Evolutionary conservation across 2,113 vertebrate genomes (phyloP).

Genomic region (Abramis brama): DNA sequence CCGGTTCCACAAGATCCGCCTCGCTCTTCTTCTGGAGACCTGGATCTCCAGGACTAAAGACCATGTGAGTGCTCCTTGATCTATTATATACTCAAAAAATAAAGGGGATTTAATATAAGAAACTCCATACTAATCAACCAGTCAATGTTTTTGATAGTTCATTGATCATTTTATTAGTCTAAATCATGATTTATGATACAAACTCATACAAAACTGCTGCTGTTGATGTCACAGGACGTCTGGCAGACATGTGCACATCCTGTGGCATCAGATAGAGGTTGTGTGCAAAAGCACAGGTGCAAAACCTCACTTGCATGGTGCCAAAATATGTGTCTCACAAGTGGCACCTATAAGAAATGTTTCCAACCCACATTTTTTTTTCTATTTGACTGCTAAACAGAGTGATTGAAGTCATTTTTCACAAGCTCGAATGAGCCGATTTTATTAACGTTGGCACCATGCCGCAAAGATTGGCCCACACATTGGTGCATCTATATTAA

Average conservation of each 20-base stretch:
- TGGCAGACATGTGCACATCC: conserved; percentile 10
- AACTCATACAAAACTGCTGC: neutral
- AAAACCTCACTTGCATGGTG: neutral
- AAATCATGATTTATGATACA: neutral
- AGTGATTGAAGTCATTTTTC: neutral
- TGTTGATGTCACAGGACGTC: conserved; percentile 3
- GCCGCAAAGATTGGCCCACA: neutral
- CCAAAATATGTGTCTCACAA: neutral
- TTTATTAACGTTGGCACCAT: neutral
- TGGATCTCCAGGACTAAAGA: conserved; percentile 87
- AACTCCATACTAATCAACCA: neutral
- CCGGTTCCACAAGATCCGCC: conserved; percentile 84
- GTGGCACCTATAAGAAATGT: neutral
- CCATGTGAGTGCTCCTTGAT: conserved; percentile 77
- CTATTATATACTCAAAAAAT: neutral
- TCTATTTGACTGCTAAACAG: neutral
- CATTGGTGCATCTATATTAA: neutral
- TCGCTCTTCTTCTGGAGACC: conserved; percentile 86
- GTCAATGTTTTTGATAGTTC: neutral
- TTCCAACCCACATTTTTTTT: neutral
- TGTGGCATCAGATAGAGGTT: neutral
- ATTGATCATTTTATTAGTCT: neutral
- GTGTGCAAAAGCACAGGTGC: conserved; percentile 21
- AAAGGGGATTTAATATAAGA: neutral
- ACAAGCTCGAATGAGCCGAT: neutral